Conservation (phyloP, 2,888 invertebrate species). For the Parnassius apollo region DNA sequence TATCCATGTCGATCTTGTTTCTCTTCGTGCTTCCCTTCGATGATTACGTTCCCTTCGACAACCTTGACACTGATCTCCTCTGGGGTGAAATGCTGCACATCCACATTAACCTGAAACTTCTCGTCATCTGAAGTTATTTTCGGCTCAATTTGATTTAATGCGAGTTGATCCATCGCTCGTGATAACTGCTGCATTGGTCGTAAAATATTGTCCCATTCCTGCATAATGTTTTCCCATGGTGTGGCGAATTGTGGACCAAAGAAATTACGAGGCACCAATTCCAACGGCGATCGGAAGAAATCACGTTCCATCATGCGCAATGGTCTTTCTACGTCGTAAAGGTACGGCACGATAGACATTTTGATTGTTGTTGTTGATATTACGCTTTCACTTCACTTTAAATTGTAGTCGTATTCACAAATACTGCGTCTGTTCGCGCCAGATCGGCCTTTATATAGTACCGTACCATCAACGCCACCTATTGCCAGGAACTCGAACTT, state of each 20-base stretch:
- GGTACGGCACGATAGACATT: conserved; percentile 61
- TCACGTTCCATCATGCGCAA: conserved; percentile 63
- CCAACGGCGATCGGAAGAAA: conserved; percentile 44
- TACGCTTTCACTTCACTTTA: conserved; percentile 26
- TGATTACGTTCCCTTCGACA: conserved; percentile 83
- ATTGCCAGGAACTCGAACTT: conserved; percentile 27
- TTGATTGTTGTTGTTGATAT: conserved; percentile 29
- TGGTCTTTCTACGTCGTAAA: conserved; percentile 57
- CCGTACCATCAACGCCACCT: conserved; percentile 45
- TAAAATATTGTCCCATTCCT: conserved; percentile 44
- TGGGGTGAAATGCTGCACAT: conserved; percentile 89
- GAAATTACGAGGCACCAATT: conserved; percentile 39
- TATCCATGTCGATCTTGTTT: conserved; percentile 87
- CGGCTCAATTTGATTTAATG: conserved; percentile 61
- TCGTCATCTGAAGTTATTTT: conserved; percentile 75
- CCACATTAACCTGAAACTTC: conserved; percentile 85
- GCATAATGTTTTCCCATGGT: conserved; percentile 43
- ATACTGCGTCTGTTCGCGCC: conserved; percentile 20
- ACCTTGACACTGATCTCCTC: conserved; percentile 89
- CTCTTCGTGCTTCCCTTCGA: conserved; percentile 90
- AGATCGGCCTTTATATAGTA: conserved; percentile 41
- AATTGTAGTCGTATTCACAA: conserved; percentile 20
- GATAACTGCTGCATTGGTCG: conserved; percentile 58
- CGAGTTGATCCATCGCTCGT: conserved; percentile 58
- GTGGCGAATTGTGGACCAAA: conserved; percentile 36